Evolutionary conservation across 2,797 vertebrate genomes (phyloP).

Genomic region (Paramormyrops hopkinsi): DNA sequence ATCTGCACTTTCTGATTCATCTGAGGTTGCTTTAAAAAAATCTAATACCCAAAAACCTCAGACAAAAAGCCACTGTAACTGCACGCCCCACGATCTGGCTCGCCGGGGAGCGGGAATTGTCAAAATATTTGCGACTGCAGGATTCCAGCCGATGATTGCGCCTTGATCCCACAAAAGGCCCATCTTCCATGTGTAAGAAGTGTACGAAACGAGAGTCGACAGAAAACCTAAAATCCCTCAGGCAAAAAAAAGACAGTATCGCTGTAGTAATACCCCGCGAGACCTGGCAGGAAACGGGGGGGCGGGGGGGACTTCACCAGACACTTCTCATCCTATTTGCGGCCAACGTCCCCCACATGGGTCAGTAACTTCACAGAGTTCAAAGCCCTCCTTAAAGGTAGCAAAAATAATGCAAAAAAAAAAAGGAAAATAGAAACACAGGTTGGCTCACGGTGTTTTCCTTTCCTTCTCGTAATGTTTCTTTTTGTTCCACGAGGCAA

Average conservation of each 20-base stretch:
- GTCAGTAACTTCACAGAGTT: constrained; percentile 69
- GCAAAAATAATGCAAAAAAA: constrained; percentile 43
- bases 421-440: constrained; percentile 39
- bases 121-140: constrained; percentile 61
- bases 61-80: constrained; percentile 25
- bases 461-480: constrained; percentile 47
- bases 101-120: constrained; percentile 59
- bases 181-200: constrained; percentile 75
- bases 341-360: constrained; percentile 64
- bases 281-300: constrained; percentile 74
- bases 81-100: constrained; percentile 30
- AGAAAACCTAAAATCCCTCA: constrained; percentile 70
- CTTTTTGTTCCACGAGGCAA: constrained; percentile 79
- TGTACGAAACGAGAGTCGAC: constrained; percentile 70
- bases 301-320: constrained; percentile 59
- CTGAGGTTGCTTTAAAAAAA: constrained; percentile 23
- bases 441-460: constrained; percentile 49
- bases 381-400: constrained; percentile 56
- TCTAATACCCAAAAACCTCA: constrained; percentile 28
- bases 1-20: neutral
- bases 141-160: constrained; percentile 55
- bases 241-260: constrained; percentile 60
- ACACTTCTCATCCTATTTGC: constrained; percentile 77
- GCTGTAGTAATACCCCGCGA: constrained; percentile 78
- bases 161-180: constrained; percentile 59